Conservation (phyloP, 2,888 invertebrate species). For the Drosophila subquinaria region DNA sequence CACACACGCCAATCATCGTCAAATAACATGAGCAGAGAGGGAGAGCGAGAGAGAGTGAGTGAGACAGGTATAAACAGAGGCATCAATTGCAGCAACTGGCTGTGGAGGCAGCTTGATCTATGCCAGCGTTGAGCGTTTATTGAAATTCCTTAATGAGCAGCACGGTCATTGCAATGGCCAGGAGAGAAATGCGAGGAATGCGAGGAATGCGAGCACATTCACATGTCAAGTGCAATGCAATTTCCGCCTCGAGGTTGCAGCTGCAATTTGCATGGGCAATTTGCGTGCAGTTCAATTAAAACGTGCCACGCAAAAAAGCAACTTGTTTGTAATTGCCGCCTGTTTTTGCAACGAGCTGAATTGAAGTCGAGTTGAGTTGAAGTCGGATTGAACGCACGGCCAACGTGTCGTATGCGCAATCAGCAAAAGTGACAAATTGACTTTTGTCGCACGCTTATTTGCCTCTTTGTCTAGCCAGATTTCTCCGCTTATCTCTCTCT, state of each 20-base stretch:
- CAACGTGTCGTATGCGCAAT: slow-evolving; percentile 49
- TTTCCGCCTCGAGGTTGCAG: slow-evolving; percentile 55
- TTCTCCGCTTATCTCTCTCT: slow-evolving; percentile 2
- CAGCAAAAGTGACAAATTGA: slow-evolving; percentile 66
- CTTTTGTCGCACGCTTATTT: slow-evolving; percentile 49
- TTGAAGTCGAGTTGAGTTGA: slow-evolving; percentile 6
- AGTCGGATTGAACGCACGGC: background rate
- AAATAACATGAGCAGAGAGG: slow-evolving; percentile 15
- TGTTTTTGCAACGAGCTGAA: background rate
- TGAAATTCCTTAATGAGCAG: slow-evolving; percentile 77
- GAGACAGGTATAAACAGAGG: slow-evolving; percentile 4
- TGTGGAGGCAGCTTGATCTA: slow-evolving; percentile 52
- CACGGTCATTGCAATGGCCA: slow-evolving; percentile 21
- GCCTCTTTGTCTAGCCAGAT: slow-evolving; percentile 14
- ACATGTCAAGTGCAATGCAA: slow-evolving; percentile 63
- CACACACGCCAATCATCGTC: slow-evolving; percentile 72
- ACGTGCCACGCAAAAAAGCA: slow-evolving; percentile 21
- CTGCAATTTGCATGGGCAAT: slow-evolving; percentile 52
- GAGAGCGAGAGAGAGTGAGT: background rate
- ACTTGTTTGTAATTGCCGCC: slow-evolving; percentile 33
- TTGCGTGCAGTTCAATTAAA: slow-evolving; percentile 71
- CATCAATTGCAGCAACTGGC: slow-evolving; percentile 40
- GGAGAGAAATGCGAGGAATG: background rate
- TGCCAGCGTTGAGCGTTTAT: slow-evolving; percentile 65
- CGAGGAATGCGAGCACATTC: background rate